Base-by-base conservation (phyloP, 2,113 vertebrate species). In the Meles meles region DNA sequence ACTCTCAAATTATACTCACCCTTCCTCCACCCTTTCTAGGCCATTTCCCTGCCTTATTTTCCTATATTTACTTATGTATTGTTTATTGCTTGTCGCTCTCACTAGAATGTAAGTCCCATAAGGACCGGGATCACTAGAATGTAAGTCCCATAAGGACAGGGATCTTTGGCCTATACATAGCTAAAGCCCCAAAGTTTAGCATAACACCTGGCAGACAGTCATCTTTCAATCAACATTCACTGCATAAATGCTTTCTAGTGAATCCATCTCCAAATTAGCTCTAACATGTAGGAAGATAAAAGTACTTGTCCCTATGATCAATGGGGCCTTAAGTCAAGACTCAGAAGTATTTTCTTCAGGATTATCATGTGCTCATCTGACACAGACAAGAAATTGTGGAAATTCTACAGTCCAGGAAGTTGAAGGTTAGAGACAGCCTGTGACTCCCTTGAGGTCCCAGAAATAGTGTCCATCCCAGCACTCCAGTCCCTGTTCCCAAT, bases 281-380 rank as follows among this genome's bases (percentile, higher is more conserved):
- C 31, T 67, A 76, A 83, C 10, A 7, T 13, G 27, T 42, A 18
- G 57, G 34, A 59, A 59, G 12, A 84, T 29, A 83, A 59, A 82
- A 92, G 27, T 29, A 44, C 31, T 23, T 71, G 71, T 12, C n/a
- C 20, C 77, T 71, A 6, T 44, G 69, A 77, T 6, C 42, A 49
- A 23, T 20, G 21, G 27, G 55, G 57, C 82, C 47, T 47, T 31
- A 47, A 77, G 74, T 77, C 42, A 31, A 74, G 44, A 47, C n/a
- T 86, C 63, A 88, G 67, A 92, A 57, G 37, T 59, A 59, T n/a
- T 74, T 93, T 49, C 91, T 59, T 69, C 23, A 76, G 49, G 29
- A 42, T 39, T 52, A 61, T 49, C 31, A 61, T 3, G 29, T 18
- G n/a, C 34, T 42, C 74, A 82, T 39, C 7, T 17, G 29, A 93